Evolutionary conservation across 2,113 vertebrate species (phyloP).

Genomic region (Pyxicephalus adspersus): DNA sequence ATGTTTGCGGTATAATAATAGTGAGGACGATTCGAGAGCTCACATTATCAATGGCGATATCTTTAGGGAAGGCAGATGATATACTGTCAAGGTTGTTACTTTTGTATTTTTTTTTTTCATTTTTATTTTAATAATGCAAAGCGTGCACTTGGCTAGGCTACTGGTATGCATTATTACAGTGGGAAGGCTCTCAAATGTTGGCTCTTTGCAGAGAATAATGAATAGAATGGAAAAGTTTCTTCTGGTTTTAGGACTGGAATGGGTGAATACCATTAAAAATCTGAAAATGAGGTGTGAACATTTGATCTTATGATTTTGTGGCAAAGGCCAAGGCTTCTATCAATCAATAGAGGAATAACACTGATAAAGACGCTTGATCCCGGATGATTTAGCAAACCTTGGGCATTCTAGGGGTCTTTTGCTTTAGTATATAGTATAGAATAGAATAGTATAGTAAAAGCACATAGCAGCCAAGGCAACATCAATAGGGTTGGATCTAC

Average conservation of each 20-base stretch:
- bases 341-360: too few species aligned
- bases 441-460: too few species aligned
- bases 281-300: too few species aligned
- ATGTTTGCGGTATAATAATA: conserved; percentile 16
- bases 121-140: conserved; percentile 26
- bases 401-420: too few species aligned
- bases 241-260: neutral
- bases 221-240: neutral
- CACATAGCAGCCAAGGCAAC: too few species aligned
- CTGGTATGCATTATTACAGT: neutral
- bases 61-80: conserved; percentile 17
- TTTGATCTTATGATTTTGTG: too few species aligned
- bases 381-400: too few species aligned
- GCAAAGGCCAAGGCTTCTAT: too few species aligned
- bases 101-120: neutral
- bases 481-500: too few species aligned
- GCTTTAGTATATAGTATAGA: too few species aligned
- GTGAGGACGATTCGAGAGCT: neutral
- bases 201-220: neutral
- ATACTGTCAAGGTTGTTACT: conserved; percentile 5
- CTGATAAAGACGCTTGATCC: too few species aligned
- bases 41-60: conserved; percentile 24
- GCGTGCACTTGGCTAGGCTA: neutral
- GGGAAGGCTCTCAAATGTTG: neutral
- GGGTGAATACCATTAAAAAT: too few species aligned